Evolutionary conservation across 2,888 invertebrate genomes (phyloP), one percentile per base, ranked within the genome.

Genomic region (Nebria brevicollis): DNA sequence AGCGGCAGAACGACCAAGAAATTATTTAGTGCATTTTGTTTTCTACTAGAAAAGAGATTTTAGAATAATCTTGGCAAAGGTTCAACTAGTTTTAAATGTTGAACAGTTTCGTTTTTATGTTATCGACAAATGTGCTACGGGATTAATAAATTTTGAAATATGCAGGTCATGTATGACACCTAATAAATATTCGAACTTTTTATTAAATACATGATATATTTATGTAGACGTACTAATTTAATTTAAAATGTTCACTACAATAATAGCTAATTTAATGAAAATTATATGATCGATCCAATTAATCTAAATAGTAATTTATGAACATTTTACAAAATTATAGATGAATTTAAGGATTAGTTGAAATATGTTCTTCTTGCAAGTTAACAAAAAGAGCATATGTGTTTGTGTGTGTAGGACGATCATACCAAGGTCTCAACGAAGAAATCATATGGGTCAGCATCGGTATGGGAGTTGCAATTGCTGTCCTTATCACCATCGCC

Each of bases 381-480:
- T 34, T 34, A 34, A 34, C 34, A 68, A 68, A 68, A 11, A 25
- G 68, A n/a, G 26, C 1, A 0, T 10, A 26, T 25, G 26, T 25
- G 26, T 42, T 73, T 73, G 15, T 41, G n/a, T 83, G 87, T 88
- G 20, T 91, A 95, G 96, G 95, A 81, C 94, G 94, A 85, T 94
- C 94, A 42, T 94, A 95, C 86, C 94, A 94, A 86, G 95, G 95
- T 82, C 94, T 96, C 88, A 96, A 96, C 89, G 95, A 96, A 88
- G 95, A 95, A 89, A 95, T 96, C 85, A 96, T 96, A 87, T 96
- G 95, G 95, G 95, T 95, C 86, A 95, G 95, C 90, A 95, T 96
- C 88, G 95, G 95, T 77, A 95, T 95, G 95, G 95, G 95, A 64
- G 94, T 95, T 83, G 94, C 95, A 81, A 96, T 96, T 85, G 94